phyloP scores from a whole-genome alignment of 2,888 invertebrate genomes.

The Hylaea fasciaria region DNA sequence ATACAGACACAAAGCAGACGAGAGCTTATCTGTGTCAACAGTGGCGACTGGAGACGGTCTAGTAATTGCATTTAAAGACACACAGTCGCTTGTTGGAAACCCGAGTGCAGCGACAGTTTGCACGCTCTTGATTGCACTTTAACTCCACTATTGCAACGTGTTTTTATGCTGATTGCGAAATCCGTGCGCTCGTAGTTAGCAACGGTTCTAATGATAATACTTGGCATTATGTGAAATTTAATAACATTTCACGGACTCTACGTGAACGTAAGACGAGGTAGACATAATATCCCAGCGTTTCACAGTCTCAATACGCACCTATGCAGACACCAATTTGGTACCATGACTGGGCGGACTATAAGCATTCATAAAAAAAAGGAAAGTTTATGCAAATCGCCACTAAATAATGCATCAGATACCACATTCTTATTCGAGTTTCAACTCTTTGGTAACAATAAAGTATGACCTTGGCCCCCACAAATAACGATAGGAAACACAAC shows the following conservation, averaged over 20 bases:
- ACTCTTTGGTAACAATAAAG: conserved; percentile 13
- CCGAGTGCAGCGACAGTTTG: conserved; percentile 16
- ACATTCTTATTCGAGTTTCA: conserved; percentile 16
- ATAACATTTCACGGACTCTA: too few species aligned
- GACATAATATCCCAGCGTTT: background rate
- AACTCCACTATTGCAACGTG: conserved; percentile 40
- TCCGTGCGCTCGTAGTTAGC: conserved; percentile 8
- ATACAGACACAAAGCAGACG: conserved; percentile 36
- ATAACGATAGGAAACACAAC: conserved; percentile 32
- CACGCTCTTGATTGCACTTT: conserved; percentile 41
- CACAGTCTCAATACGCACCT: background rate
- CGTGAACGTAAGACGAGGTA: too few species aligned
- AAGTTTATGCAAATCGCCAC: background rate
- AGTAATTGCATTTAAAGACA: conserved; percentile 21
- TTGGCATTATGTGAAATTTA: background rate
- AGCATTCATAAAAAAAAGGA: background rate
- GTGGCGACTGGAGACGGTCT: conserved; percentile 24
- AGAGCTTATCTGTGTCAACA: conserved; percentile 42
- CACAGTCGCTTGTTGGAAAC: conserved; percentile 32
- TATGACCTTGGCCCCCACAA: conserved; percentile 36
- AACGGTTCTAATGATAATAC: conserved; percentile 16
- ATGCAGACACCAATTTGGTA: background rate
- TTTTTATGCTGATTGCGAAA: conserved; percentile 28
- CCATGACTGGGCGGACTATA: background rate
- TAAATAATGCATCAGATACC: conserved; percentile 1